These are phyloP conservation scores for Anguilla anguilla DNA, from an alignment of 2,797 vertebrate species.

Conservation along the genomic window DNA sequence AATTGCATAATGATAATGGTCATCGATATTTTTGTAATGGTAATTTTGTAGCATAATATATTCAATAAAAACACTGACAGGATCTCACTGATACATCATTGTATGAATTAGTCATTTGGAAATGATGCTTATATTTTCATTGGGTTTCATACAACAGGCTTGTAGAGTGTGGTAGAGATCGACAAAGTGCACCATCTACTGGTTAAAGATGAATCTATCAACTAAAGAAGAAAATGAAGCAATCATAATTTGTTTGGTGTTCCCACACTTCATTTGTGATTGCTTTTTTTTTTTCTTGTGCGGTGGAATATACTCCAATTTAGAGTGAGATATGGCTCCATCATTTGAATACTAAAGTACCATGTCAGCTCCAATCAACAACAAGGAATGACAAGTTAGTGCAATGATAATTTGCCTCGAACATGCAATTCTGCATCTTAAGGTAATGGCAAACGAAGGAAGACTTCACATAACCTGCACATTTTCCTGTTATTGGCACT, in stretches of 20 bases:
- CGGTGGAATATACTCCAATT: not conserved
- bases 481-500: not conserved
- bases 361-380: not conserved
- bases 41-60: not conserved
- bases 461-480: not conserved
- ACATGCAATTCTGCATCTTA: not conserved
- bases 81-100: no score
- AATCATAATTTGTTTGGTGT: not conserved
- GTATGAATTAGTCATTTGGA: not conserved
- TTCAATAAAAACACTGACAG: not conserved
- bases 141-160: not conserved
- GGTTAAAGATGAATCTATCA: constrained; percentile 11
- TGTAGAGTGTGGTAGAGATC: constrained; percentile 1
- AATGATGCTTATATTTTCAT: not conserved
- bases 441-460: not conserved
- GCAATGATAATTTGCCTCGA: not conserved
- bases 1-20: not conserved
- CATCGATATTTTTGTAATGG: not conserved
- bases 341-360: not conserved
- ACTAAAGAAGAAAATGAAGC: not conserved
- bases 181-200: constrained; percentile 36
- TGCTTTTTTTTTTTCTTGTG: not conserved
- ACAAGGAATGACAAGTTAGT: not conserved
- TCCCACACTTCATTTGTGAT: not conserved
- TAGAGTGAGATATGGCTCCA: not conserved